phyloP scores from a whole-genome alignment of 2,888 invertebrate genomes.

The Slavum lentiscoides region DNA sequence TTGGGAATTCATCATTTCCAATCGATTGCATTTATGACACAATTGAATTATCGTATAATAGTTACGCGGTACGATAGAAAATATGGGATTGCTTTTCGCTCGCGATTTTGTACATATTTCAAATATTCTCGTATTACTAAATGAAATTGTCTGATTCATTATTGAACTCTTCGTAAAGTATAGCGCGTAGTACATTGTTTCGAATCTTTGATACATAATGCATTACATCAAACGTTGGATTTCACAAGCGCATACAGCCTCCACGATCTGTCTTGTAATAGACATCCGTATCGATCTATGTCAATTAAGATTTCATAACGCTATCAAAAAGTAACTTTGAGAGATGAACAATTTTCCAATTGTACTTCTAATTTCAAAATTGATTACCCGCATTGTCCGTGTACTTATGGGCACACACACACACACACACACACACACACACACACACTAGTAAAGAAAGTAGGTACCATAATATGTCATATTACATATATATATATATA shows the following conservation, averaged over 20 bases:
- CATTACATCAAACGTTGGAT: background rate
- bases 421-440: too few species aligned
- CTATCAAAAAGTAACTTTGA: slow-evolving; percentile 4
- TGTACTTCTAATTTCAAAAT: slow-evolving; percentile 15
- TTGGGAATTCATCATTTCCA: slow-evolving; percentile 10
- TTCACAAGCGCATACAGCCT: background rate
- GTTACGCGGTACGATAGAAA: background rate
- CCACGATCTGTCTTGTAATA: slow-evolving; percentile 27
- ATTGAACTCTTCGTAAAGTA: slow-evolving; percentile 15
- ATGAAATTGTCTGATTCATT: slow-evolving; percentile 26
- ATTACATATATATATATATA: background rate
- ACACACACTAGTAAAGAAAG: too few species aligned
- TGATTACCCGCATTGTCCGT: background rate
- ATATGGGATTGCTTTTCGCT: slow-evolving; percentile 4
- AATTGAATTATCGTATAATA: slow-evolving; percentile 27
- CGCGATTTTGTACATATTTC: slow-evolving; percentile 2
- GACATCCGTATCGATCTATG: slow-evolving; percentile 35
- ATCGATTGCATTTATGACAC: slow-evolving; percentile 30
- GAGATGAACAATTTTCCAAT: slow-evolving; percentile 5
- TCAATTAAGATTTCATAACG: slow-evolving; percentile 40
- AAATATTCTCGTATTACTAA: background rate
- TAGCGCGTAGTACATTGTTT: background rate
- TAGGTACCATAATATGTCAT: background rate
- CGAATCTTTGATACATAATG: background rate
- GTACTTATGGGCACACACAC: too few species aligned